Evolutionary conservation across 2,113 vertebrate genomes (phyloP), one percentile per base, ranked within the genome.

Genomic region (Carassius carassius): DNA sequence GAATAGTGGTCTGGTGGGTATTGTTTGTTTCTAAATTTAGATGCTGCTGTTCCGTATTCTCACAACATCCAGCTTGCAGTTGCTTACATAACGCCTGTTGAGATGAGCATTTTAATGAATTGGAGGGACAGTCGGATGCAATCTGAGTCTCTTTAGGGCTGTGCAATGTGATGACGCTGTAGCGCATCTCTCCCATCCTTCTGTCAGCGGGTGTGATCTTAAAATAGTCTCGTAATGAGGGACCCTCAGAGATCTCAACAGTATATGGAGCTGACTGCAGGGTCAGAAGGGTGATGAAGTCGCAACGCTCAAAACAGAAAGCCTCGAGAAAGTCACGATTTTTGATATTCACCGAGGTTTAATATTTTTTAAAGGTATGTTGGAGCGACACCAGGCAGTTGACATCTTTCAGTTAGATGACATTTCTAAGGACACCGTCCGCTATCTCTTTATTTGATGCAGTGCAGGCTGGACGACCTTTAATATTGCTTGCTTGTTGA

Each of bases 141-240:
- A 87, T 29, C 82, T 35, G 79, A 89, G 63, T 80, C 23, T 58
- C 67, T 63, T 87, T 85, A 82, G 85, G 51, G 65, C 78, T 78
- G 85, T 81, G 78, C 14, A 51, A 86, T 75, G 88, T 86, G 84
- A 83, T 84, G 51, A 32, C 2, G 89, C 87, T 85, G 73, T 92
- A 92, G 92, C 83, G 54, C 72, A 85, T 80, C 88, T 85, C 90
- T 91, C 87, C n/a, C 89, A 91, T 90, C 89, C 87, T 84, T 89
- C 90, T 87, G 54, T 87, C 85, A 87, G 78, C 35, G 85, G 83
- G 88, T 25, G 82, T 82, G 84, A 19, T 91, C 81, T 88, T 89
- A 85, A 92, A 92, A 91, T 89, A 88, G 90, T n/a, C 56, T 23
- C 54, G 32, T 87, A 85, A 87, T 74, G 79, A 87, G 74, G 63